A percentile compares a stretch with the other conserved stretches of the same genome.
These are phyloP conservation scores for Atta colombica DNA, from an alignment of 1,140 invertebrate genomes.

Conservation along the genomic window DNA sequence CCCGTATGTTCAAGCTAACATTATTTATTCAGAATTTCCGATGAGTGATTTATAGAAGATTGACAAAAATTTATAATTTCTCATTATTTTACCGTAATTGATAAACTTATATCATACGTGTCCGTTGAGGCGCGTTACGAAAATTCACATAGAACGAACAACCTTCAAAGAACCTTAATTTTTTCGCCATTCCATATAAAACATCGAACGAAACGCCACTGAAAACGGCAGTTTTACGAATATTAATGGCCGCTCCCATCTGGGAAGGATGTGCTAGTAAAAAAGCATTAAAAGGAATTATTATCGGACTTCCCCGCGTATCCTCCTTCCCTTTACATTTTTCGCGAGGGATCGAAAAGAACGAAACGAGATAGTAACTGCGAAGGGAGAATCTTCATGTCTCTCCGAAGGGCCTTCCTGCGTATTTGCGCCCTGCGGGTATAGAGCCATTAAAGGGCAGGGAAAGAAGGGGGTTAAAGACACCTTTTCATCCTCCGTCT, in stretches of 20 bases:
- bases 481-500: constrained; percentile 71
- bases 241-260: constrained; percentile 34
- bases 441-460: constrained; percentile 58
- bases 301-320: constrained; percentile 57
- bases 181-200: constrained; percentile 41
- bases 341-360: constrained; percentile 50
- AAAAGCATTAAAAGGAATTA: constrained; percentile 70
- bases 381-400: constrained; percentile 24
- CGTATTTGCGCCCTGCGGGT: constrained; percentile 55
- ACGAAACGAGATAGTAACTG: constrained; percentile 52
- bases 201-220: constrained; percentile 19
- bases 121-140: not conserved
- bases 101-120: not conserved
- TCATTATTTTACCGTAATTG: constrained; percentile 6
- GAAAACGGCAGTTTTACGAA: constrained; percentile 59
- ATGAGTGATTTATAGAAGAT: constrained; percentile 15
- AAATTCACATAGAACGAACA: not conserved
- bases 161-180: not conserved
- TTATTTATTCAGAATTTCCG: not conserved
- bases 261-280: constrained; percentile 46
- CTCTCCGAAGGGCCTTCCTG: constrained; percentile 3
- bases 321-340: not conserved
- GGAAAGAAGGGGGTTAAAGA: constrained; percentile 31
- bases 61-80: constrained; percentile 40
- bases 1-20: too few species aligned